Conservation (phyloP, 1,140 invertebrate genomes). For the Apis dorsata region DNA sequence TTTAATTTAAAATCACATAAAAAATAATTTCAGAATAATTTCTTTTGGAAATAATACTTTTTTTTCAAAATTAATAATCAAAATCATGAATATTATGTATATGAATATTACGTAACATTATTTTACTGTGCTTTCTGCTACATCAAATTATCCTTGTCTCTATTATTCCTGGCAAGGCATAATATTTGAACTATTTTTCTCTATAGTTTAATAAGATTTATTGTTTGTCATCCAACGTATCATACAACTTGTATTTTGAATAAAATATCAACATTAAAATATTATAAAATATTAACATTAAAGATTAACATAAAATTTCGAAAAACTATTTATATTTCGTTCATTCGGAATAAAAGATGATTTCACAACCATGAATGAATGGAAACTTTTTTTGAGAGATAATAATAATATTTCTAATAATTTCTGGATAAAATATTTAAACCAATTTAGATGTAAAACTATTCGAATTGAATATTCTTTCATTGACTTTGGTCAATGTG, state of each 20-base stretch:
- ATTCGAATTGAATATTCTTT: neutral
- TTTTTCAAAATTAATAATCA: neutral
- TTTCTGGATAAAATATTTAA: neutral
- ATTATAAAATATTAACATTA: too few relatives aligned
- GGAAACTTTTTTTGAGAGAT: neutral
- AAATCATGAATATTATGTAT: too few relatives aligned
- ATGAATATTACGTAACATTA: constrained; percentile 22
- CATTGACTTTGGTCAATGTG: neutral
- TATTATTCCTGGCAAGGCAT: neutral
- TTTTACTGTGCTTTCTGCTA: neutral
- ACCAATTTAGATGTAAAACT: neutral
- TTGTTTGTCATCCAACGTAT: neutral
- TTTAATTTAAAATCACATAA: neutral
- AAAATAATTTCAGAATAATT: neutral
- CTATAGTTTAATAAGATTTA: neutral
- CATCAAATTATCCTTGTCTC: neutral
- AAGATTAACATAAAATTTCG: too few relatives aligned
- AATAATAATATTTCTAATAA: neutral
- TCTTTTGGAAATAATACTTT: neutral
- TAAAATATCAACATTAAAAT: neutral
- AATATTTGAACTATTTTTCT: neutral
- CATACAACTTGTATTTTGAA: neutral
- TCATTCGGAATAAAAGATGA: neutral
- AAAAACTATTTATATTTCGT: neutral
- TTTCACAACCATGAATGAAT: neutral